Evolutionary conservation across 2,113 vertebrate genomes (phyloP), one percentile per base, ranked within the genome.

Genomic region (Periophthalmodon schlosseri): DNA sequence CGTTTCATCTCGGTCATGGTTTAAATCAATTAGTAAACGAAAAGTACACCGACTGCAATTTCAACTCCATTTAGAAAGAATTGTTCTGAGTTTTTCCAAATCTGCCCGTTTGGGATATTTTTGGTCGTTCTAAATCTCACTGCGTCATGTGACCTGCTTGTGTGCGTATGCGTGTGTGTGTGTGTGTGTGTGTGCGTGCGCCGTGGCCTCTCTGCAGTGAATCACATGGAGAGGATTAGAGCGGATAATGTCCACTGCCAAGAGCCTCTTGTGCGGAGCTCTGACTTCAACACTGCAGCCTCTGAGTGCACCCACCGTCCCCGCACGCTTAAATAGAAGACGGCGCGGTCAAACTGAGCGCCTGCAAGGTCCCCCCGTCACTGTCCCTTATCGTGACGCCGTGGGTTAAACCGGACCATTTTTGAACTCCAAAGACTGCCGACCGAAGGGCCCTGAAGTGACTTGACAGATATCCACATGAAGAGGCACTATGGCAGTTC

Each of bases 151-250:
- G 54, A 65, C 72, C 14, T 76, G 65, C 60, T 15, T 21, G 36
- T 61, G 50, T 70, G 52, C 9, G 20, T 20, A 77, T 52, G 39
- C 9, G 20, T 54, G 7, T 20, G 50, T 52, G 46, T 54, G 46
- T 72, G 57, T 80, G 60, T 46, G 82, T 52, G 56, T 46, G 81
- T 52, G 39, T 64, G 66, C 72, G 74, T 54, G 56, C 67, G 73
- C 23, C 13, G 16, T 66, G 11, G n/a, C 14, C 47, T 68, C 58
- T 77, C 58, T 52, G 61, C 70, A 85, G 68, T 52, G 70, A 67
- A 61, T 84, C 78, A 86, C 78, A 63, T 88, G 81, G 78, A 49
- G 60, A 76, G 74, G 78, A 89, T 88, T 87, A 88, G 75, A 69
- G 79, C 76, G 76, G 74, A 91, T 76, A 76, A 84, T 71, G 74